Evolutionary conservation across 2,888 invertebrate genomes (phyloP), one percentile per base, ranked within the genome.

Genomic region (Plemyria rubiginata): DNA sequence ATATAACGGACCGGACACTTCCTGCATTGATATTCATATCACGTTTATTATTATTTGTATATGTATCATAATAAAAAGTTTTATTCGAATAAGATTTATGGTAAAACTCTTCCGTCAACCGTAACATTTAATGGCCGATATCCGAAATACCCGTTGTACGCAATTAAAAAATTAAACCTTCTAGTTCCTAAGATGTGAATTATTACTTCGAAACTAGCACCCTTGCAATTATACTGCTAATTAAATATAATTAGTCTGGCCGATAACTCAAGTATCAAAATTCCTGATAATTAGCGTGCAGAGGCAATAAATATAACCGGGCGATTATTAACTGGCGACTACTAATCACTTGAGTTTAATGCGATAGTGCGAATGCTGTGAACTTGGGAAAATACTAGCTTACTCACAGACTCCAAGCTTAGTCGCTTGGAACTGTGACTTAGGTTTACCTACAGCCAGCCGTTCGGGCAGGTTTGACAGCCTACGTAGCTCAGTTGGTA

Each of bases 221-320:
- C 75, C 48, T 72, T 70, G 71, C 74, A 73, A 68, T 70, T 71
- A 76, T 73, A 66, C 59, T 58, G 53, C 68, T 71, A 83, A 82
- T 83, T 80, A 79, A 77, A 77, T 76, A 81, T 81, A 82, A 86
- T 84, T 79, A 84, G 67, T 66, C 62, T 74, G 77, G 74, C 82
- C 84, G 80, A 91, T 91, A 91, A 88, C 79, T 91, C 89, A 88
- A 86, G 89, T 90, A 91, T 92, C 91, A 90, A 92, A 90, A 90
- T 90, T 88, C 88, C 78, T 86, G 81, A 89, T 92, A 92, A 92
- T 92, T 90, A 91, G 90, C 82, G 70, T 74, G 82, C 78, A 75
- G 75, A 75, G 76, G 88, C 84, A 83, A 91, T 92, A 92, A 92
- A 92, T 92, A 90, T 88, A 73, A 78, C 81, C 82, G 73, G 87